Evolutionary conservation across 2,888 invertebrate genomes (phyloP).

Genomic region (Phaedon cochleariae): DNA sequence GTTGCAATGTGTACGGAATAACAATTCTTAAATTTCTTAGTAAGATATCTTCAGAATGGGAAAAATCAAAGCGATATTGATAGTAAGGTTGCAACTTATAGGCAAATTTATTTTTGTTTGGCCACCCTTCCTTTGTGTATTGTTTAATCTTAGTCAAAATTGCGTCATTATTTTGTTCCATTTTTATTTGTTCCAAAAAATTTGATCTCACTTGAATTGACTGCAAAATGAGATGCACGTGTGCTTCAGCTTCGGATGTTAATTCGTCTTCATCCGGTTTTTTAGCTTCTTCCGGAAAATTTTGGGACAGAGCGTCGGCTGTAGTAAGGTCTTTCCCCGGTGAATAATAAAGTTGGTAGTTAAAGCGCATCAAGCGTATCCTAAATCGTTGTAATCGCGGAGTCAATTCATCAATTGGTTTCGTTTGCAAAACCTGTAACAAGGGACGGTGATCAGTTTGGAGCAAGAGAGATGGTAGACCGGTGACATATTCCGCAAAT

Average conservation of each 20-base stretch:
- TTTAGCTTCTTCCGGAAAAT: not conserved
- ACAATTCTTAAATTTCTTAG: not conserved
- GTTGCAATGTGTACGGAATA: not conserved
- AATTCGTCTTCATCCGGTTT: not conserved
- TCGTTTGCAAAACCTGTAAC: slow-evolving; percentile 23
- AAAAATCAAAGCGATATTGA: not conserved
- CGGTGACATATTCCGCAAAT: slow-evolving; percentile 18
- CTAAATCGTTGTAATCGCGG: slow-evolving; percentile 24
- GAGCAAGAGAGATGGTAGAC: not conserved
- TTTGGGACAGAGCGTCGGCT: not conserved
- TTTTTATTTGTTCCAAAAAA: not conserved
- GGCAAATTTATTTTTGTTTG: not conserved
- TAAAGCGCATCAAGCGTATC: slow-evolving; percentile 17
- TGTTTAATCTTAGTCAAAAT: not conserved
- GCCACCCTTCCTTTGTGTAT: not conserved
- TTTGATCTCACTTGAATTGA: not conserved
- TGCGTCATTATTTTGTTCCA: not conserved
- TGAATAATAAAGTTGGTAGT: not conserved
- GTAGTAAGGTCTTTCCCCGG: not conserved
- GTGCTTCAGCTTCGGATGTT: not conserved
- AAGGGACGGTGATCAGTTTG: slow-evolving; percentile 29
- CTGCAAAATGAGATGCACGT: not conserved
- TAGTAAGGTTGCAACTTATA: not conserved
- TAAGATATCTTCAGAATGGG: not conserved
- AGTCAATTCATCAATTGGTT: slow-evolving; percentile 26